Evolutionary conservation across 2,888 invertebrate species (phyloP).

Genomic region (Calliopum simillimum): DNA sequence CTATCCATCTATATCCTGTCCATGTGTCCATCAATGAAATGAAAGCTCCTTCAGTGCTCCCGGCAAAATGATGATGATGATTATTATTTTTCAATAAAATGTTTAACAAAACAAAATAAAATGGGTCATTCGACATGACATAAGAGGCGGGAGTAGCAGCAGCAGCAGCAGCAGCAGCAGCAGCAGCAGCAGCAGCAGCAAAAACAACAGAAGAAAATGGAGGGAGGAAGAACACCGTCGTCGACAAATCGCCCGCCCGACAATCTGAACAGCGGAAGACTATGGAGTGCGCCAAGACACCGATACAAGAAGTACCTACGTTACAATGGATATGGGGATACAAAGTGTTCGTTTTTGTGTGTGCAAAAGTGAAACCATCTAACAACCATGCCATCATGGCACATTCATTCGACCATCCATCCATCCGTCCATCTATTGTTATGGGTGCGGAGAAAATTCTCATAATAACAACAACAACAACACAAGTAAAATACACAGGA

Average conservation of each 20-base stretch:
- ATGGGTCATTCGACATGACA: conserved; percentile 43
- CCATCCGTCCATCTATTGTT: conserved; percentile 11
- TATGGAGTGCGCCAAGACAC: too few species aligned
- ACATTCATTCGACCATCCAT: conserved; percentile 16
- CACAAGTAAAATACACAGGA: conserved; percentile 31
- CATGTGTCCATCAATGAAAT: conserved; percentile 31
- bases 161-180: background rate
- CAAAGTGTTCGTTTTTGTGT: conserved; percentile 5
- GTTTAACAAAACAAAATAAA: conserved; percentile 39
- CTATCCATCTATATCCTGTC: conserved; percentile 8
- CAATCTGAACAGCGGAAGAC: too few species aligned
- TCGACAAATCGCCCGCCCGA: too few species aligned
- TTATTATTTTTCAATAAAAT: conserved; percentile 50
- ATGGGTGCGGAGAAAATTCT: conserved; percentile 23
- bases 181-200: too few species aligned
- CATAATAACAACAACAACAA: conserved; percentile 28
- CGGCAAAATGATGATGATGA: conserved; percentile 19
- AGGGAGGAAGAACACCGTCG: too few species aligned
- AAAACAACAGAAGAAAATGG: too few species aligned
- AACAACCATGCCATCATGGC: background rate
- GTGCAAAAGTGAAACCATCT: conserved; percentile 2
- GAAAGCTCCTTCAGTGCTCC: conserved; percentile 30
- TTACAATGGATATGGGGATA: background rate
- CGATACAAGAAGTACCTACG: too few species aligned
- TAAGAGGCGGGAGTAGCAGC: conserved; percentile 22